These are phyloP conservation scores for Barnardius zonarius DNA, from an alignment of 2,113 vertebrate genomes.

Conservation along the genomic window DNA sequence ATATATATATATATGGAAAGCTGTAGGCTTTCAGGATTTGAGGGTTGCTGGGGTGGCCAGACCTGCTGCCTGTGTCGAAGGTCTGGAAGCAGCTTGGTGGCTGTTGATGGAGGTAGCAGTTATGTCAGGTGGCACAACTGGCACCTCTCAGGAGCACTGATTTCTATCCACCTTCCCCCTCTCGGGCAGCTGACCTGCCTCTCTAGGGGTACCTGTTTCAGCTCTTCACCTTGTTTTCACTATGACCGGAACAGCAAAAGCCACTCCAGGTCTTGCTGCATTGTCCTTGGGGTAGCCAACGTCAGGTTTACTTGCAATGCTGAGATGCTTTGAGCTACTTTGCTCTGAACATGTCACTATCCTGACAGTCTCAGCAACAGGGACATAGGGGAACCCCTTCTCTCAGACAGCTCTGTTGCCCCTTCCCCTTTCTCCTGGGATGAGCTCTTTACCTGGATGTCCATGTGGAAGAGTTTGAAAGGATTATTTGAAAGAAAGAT, in stretches of 20 bases:
- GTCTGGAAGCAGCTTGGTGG: not conserved
- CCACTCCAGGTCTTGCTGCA: not conserved
- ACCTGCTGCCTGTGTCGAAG: not conserved
- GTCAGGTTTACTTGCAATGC: not conserved
- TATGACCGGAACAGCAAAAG: not conserved
- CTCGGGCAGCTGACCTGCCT: not conserved
- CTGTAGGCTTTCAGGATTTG: not conserved
- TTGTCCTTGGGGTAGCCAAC: not conserved
- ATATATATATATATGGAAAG: fast-evolving
- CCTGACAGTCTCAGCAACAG: not conserved
- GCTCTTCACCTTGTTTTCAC: not conserved
- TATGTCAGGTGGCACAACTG: not conserved
- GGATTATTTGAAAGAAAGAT: not conserved
- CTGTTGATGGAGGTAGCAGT: not conserved
- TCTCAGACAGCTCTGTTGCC: fast-evolving
- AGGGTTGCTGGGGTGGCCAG: not conserved
- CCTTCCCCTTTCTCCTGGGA: not conserved
- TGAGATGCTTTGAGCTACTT: not conserved
- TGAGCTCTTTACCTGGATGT: not conserved
- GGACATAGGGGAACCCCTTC: not conserved
- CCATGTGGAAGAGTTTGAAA: not conserved
- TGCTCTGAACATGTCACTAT: fast-evolving
- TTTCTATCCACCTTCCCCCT: not conserved
- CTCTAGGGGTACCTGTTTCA: not conserved
- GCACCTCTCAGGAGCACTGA: not conserved